phyloP scores from a whole-genome alignment of 2,113 vertebrate genomes.

The Poecilia latipinna region DNA sequence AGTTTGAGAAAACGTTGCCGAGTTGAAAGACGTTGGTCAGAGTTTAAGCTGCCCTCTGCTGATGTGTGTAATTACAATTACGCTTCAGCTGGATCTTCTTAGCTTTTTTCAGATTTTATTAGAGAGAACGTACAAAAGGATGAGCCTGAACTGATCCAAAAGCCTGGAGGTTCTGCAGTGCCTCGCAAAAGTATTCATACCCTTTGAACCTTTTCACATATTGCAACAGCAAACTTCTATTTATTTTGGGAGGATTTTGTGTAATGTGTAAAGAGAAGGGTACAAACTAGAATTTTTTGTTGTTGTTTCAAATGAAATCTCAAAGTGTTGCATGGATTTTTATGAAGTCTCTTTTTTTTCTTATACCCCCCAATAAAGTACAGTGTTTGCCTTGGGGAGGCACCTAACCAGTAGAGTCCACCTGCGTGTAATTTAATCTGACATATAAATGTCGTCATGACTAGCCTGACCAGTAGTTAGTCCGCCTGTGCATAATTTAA shows the following conservation, averaged over 20 bases:
- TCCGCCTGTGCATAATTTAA: no score
- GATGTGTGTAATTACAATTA: constrained; percentile 22
- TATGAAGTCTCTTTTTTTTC: not conserved
- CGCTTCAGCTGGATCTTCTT: constrained; percentile 1
- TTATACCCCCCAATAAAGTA: not conserved
- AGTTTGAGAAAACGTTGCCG: constrained; percentile 29
- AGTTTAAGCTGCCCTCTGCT: not conserved
- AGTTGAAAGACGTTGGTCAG: constrained; percentile 13
- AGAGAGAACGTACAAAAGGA: not conserved
- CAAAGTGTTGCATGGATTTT: not conserved
- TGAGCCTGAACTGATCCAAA: not conserved
- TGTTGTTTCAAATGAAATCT: not conserved
- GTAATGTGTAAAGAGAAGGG: not conserved
- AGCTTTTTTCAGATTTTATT: not conserved
- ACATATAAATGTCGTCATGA: no score
- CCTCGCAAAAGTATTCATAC: not conserved
- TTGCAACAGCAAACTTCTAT: not conserved
- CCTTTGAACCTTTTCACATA: not conserved
- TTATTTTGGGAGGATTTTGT: not conserved
- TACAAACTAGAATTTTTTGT: not conserved
- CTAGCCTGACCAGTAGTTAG: not conserved
- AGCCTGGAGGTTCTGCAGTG: not conserved
- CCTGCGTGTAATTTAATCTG: no score
- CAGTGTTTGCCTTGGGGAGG: not conserved
- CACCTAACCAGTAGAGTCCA: not conserved